Conservation (phyloP, 1,140 invertebrate species). For the Phenacoccus solenopsis region DNA sequence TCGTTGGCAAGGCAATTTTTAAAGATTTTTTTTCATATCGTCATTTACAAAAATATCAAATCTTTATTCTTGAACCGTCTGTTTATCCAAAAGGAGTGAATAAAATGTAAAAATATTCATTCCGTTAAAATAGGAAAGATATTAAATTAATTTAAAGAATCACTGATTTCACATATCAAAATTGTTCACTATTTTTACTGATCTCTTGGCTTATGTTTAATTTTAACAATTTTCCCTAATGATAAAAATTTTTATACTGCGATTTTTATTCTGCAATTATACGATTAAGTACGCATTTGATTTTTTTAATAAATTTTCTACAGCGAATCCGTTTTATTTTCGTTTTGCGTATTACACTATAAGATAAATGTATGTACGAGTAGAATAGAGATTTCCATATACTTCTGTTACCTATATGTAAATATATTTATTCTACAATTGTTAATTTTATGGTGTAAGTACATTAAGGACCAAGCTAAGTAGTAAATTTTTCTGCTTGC, state of each 20-base stretch:
- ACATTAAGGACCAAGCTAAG: not conserved
- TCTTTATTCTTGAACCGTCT: too few relatives aligned
- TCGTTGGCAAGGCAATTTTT: too few relatives aligned
- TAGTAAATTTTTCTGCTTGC: not conserved
- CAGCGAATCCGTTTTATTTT: constrained; percentile 1
- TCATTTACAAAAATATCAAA: too few relatives aligned
- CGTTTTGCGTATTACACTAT: not conserved
- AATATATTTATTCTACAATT: not conserved
- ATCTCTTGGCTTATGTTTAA: not conserved
- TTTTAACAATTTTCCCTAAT: not conserved
- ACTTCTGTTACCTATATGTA: not conserved
- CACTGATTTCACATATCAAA: not conserved
- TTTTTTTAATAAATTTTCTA: not conserved
- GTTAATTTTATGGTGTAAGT: not conserved
- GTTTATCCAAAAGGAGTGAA: too few relatives aligned
- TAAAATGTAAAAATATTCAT: too few relatives aligned
- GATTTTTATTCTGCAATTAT: not conserved
- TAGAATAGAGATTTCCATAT: not conserved
- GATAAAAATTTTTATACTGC: not conserved
- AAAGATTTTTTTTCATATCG: too few relatives aligned
- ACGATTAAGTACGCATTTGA: not conserved
- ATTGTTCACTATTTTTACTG: not conserved
- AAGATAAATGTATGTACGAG: not conserved
- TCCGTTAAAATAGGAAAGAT: too few relatives aligned
- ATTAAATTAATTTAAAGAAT: too few relatives aligned